These are phyloP conservation scores for Brachystomella parvula DNA, from an alignment of 1,140 invertebrate genomes.

Conservation along the genomic window DNA sequence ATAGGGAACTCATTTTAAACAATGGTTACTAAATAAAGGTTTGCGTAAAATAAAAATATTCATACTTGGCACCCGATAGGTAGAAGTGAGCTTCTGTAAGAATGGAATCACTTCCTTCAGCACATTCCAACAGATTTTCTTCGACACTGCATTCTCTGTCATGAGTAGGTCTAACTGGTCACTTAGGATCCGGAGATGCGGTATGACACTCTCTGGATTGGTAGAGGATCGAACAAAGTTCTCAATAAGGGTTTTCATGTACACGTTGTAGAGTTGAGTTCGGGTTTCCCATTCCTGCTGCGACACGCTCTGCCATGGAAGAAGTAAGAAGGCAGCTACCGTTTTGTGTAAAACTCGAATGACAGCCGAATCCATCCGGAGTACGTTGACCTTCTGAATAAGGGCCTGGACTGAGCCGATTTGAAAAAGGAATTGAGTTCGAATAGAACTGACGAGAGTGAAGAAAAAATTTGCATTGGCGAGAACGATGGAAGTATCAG, in stretches of 20 bases:
- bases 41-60: constrained; percentile 8
- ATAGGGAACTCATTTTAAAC: constrained; percentile 11
- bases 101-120: constrained; percentile 32
- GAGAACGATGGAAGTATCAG: constrained; percentile 22
- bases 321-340: constrained; percentile 51
- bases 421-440: constrained; percentile 36
- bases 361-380: constrained; percentile 38
- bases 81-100: constrained; percentile 22
- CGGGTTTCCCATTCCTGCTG: constrained; percentile 48
- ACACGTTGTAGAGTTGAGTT: constrained; percentile 40
- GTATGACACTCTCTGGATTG: constrained; percentile 8
- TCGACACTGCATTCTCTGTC: constrained; percentile 29
- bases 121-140: constrained; percentile 32
- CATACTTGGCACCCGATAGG: constrained; percentile 29
- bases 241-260: constrained; percentile 30
- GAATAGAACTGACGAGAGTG: constrained; percentile 29
- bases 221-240: constrained; percentile 22
- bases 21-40: too few relatives aligned
- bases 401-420: constrained; percentile 23
- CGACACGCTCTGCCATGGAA: constrained; percentile 48
- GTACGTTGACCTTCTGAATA: constrained; percentile 25
- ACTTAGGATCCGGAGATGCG: constrained; percentile 24
- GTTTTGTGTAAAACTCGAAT: constrained; percentile 49
- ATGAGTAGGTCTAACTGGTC: constrained; percentile 32
- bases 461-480: constrained; percentile 27